phyloP scores from a whole-genome alignment of 2,888 invertebrate species.

The Uropetala carovei region DNA sequence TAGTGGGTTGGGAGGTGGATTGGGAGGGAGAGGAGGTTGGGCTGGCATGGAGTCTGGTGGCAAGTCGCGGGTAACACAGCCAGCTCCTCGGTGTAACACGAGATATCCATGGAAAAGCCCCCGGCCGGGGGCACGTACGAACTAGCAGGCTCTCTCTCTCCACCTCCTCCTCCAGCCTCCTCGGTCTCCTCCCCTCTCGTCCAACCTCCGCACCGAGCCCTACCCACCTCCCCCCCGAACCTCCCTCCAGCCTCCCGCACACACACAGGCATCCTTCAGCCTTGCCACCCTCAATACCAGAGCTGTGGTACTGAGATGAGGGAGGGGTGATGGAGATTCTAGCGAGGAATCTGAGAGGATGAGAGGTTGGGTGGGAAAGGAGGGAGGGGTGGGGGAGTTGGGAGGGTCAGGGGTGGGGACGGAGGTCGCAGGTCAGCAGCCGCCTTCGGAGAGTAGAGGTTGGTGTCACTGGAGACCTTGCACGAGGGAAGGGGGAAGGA shows the following conservation, averaged over 20 bases:
- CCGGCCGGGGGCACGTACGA: slow-evolving; percentile 45
- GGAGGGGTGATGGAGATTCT: not conserved
- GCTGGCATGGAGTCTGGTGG: slow-evolving; percentile 5
- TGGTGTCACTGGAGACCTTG: not conserved
- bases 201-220: not conserved
- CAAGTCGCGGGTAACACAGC: slow-evolving; percentile 41
- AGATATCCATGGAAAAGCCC: slow-evolving; percentile 43
- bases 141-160: not conserved
- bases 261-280: not conserved
- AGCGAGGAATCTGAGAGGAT: not conserved
- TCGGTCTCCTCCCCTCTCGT: not conserved
- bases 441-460: not conserved
- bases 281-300: not conserved
- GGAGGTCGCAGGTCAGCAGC: slow-evolving; percentile 16
- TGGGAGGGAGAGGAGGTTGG: not conserved
- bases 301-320: not conserved
- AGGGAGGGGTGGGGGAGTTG: not conserved
- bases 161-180: not conserved
- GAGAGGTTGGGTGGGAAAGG: not conserved
- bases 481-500: not conserved
- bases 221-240: slow-evolving; percentile 36
- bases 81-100: slow-evolving; percentile 54
- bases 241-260: slow-evolving; percentile 14
- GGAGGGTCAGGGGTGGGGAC: not conserved
- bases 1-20: not conserved